phyloP scores from a whole-genome alignment of 1,140 invertebrate genomes.

The Micrasema longulum region DNA sequence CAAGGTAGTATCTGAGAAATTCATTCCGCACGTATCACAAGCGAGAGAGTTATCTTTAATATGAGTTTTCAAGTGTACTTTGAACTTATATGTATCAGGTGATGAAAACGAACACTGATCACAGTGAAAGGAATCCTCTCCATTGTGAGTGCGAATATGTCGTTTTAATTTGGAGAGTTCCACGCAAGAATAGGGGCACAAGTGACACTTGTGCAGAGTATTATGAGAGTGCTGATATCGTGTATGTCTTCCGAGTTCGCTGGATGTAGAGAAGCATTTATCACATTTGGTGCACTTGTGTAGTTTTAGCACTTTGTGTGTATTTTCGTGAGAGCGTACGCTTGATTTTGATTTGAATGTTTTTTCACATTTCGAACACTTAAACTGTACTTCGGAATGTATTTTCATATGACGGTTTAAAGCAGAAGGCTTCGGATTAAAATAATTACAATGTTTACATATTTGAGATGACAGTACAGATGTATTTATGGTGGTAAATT shows the following conservation, averaged over 20 bases:
- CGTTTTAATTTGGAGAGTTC: conserved; percentile 76
- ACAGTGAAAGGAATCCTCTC: conserved; percentile 78
- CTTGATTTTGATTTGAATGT: conserved; percentile 95
- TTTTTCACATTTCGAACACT: conserved; percentile 93
- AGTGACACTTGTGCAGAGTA: conserved; percentile 77
- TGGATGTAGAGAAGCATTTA: conserved; percentile 92
- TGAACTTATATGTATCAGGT: conserved; percentile 98
- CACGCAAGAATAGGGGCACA: conserved; percentile 75
- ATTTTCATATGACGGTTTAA: conserved; percentile 94
- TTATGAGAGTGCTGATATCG: conserved; percentile 74
- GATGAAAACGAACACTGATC: conserved; percentile 97
- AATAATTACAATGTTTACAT: conserved; percentile 12
- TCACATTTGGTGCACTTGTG: conserved; percentile 95
- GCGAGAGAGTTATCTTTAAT: conserved; percentile 93
- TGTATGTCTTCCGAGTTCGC: conserved; percentile 1
- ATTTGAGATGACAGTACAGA: neutral
- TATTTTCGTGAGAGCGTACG: conserved; percentile 95
- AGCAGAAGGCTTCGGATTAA: conserved; percentile 73
- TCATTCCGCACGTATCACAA: conserved; percentile 90
- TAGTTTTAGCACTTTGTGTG: conserved; percentile 95
- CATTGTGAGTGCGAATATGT: conserved; percentile 75
- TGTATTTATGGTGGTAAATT: no score
- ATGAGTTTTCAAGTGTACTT: conserved; percentile 94
- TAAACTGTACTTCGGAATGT: conserved; percentile 94
- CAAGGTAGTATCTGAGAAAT: conserved; percentile 97